phyloP scores from a whole-genome alignment of 2,888 invertebrate genomes.

The Mythimna loreyi region DNA sequence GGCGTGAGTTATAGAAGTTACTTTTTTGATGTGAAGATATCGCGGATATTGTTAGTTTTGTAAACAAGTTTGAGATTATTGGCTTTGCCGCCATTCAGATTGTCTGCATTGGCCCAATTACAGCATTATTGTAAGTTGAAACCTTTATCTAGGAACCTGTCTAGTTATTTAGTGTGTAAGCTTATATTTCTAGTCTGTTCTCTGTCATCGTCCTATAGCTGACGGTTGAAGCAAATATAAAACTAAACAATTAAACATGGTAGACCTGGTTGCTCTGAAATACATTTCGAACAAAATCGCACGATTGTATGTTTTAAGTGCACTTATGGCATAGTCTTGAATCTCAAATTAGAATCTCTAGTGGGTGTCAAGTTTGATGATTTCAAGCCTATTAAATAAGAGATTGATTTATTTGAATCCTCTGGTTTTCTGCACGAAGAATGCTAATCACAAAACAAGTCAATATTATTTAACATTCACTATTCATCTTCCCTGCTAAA shows the following conservation, averaged over 20 bases:
- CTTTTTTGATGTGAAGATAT: too few species aligned
- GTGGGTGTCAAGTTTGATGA: not conserved
- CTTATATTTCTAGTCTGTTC: slow-evolving; percentile 78
- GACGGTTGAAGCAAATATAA: slow-evolving; percentile 23
- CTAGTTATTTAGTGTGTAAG: slow-evolving; percentile 77
- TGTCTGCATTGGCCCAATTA: not conserved
- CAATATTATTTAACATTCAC: not conserved
- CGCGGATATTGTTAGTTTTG: too few species aligned
- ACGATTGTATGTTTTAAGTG: slow-evolving; percentile 16
- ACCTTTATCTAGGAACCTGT: slow-evolving; percentile 30
- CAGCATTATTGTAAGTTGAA: not conserved
- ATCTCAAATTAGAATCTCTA: not conserved
- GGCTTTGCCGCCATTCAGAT: not conserved
- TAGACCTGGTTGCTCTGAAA: not conserved
- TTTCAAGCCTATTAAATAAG: not conserved
- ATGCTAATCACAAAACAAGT: not conserved
- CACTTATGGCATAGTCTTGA: slow-evolving; percentile 2
- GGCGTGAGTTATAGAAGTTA: too few species aligned
- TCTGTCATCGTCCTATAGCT: slow-evolving; percentile 42
- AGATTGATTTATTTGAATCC: not conserved
- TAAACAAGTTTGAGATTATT: slow-evolving; percentile 4
- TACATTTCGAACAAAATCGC: not conserved
- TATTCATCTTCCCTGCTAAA: slow-evolving; percentile 11
- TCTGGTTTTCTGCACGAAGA: not conserved
- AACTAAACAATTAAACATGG: not conserved